phyloP scores from a whole-genome alignment of 2,888 invertebrate species.

The Ichneumoninae sp. region DNA sequence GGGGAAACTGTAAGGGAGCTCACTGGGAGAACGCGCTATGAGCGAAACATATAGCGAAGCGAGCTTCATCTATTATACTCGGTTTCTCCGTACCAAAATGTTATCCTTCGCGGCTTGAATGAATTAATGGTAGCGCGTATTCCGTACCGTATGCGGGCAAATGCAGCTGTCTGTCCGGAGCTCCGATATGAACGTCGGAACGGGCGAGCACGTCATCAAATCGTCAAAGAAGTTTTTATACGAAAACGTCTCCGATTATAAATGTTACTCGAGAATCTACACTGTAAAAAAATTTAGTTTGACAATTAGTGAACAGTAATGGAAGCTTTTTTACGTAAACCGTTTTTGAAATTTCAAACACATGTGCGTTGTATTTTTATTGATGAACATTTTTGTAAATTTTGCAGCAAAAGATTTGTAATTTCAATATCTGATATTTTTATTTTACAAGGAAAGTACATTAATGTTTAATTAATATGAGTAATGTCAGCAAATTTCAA shows the following conservation, averaged over 20 bases:
- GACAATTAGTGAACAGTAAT: too few relatives aligned
- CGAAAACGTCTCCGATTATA: too few relatives aligned
- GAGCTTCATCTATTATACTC: conserved; percentile 52
- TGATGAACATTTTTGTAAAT: too few relatives aligned
- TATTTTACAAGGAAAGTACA: too few relatives aligned
- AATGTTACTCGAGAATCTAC: not conserved
- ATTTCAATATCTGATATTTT: too few relatives aligned
- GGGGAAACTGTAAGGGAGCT: conserved; percentile 36
- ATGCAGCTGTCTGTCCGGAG: not conserved
- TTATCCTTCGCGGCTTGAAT: conserved; percentile 38
- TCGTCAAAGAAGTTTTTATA: not conserved
- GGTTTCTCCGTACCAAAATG: conserved; percentile 51
- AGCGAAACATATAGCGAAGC: conserved; percentile 26
- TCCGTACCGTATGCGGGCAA: not conserved
- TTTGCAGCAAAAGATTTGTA: too few relatives aligned
- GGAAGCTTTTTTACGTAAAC: too few relatives aligned
- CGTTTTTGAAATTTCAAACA: too few relatives aligned
- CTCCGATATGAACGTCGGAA: not conserved
- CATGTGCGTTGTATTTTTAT: too few relatives aligned
- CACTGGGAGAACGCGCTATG: conserved; percentile 18
- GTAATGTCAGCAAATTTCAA: too few relatives aligned
- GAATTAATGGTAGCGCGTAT: conserved; percentile 32
- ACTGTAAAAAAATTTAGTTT: too few relatives aligned
- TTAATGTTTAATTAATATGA: too few relatives aligned
- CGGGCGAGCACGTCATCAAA: not conserved